These are phyloP conservation scores for Luehdorfia chinensis DNA, from an alignment of 1,140 invertebrate species.

Conservation along the genomic window DNA sequence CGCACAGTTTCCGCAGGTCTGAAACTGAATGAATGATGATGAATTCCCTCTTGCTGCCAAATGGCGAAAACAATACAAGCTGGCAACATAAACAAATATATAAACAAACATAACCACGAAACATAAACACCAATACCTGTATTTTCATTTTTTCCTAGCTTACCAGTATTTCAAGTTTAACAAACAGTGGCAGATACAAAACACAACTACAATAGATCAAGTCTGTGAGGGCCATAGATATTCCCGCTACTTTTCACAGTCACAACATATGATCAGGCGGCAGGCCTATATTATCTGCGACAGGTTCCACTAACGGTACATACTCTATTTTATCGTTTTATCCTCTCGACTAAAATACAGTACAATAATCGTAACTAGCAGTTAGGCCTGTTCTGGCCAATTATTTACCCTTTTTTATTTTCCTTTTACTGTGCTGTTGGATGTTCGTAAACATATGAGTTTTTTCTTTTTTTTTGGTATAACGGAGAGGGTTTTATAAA, in stretches of 20 bases:
- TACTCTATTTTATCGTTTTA: constrained; percentile 34
- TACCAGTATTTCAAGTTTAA: too few species aligned
- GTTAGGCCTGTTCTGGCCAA: constrained; percentile 38
- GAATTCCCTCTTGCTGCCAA: too few species aligned
- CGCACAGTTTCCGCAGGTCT: too few species aligned
- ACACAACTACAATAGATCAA: neutral
- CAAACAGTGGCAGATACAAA: too few species aligned
- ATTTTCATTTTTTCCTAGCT: too few species aligned
- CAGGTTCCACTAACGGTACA: constrained; percentile 38
- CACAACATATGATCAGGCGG: constrained; percentile 1
- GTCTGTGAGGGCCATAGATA: constrained; percentile 9
- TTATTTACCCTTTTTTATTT: constrained; percentile 38
- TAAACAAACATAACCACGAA: too few species aligned
- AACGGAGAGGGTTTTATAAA: constrained; percentile 32
- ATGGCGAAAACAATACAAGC: too few species aligned
- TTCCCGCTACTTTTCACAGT: constrained; percentile 1
- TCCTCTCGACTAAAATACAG: constrained; percentile 37
- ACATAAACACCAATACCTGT: too few species aligned
- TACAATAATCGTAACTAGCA: constrained; percentile 26
- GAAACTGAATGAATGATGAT: too few species aligned
- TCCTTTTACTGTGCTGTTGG: constrained; percentile 35
- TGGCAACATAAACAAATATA: too few species aligned
- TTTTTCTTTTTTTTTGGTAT: constrained; percentile 34
- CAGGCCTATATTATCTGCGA: constrained; percentile 24
- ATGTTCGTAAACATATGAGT: constrained; percentile 32